Evolutionary conservation across 1,140 invertebrate species (phyloP).

Genomic region (Drosophila ercepeae): DNA sequence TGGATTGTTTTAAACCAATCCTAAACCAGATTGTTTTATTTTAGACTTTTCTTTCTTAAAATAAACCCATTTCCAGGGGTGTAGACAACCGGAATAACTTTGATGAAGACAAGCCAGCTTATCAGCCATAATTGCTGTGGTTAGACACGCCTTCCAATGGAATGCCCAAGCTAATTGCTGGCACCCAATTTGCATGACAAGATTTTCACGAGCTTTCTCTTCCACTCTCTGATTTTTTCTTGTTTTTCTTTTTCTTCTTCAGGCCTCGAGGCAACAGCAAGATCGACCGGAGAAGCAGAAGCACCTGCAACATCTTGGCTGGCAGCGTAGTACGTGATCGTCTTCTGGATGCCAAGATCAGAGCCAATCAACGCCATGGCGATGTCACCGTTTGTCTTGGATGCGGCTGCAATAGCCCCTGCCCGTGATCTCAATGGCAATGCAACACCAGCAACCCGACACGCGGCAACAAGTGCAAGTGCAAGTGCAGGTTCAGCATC

Average conservation of each 20-base stretch:
- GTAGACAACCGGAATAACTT: not conserved
- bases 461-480: not conserved
- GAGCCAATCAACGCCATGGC: slow-evolving; percentile 31
- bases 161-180: slow-evolving; percentile 24
- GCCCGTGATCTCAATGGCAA: slow-evolving; percentile 48
- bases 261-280: slow-evolving; percentile 55
- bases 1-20: too few relatives aligned
- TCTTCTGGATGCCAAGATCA: slow-evolving; percentile 30
- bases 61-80: too few relatives aligned
- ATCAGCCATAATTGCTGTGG: slow-evolving; percentile 21
- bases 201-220: slow-evolving; percentile 70
- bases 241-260: slow-evolving; percentile 25
- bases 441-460: slow-evolving; percentile 5
- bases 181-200: slow-evolving; percentile 36
- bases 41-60: too few relatives aligned
- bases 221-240: slow-evolving; percentile 20
- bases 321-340: slow-evolving; percentile 34
- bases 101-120: slow-evolving; percentile 9
- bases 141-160: slow-evolving; percentile 17
- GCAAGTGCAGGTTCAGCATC: not conserved
- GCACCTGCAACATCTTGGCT: not conserved
- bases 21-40: too few relatives aligned
- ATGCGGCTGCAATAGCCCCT: slow-evolving; percentile 36
- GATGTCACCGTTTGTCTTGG: slow-evolving; percentile 38
- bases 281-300: slow-evolving; percentile 14